Base-by-base conservation (phyloP, 2,113 vertebrate species). In the Athene noctua region DNA sequence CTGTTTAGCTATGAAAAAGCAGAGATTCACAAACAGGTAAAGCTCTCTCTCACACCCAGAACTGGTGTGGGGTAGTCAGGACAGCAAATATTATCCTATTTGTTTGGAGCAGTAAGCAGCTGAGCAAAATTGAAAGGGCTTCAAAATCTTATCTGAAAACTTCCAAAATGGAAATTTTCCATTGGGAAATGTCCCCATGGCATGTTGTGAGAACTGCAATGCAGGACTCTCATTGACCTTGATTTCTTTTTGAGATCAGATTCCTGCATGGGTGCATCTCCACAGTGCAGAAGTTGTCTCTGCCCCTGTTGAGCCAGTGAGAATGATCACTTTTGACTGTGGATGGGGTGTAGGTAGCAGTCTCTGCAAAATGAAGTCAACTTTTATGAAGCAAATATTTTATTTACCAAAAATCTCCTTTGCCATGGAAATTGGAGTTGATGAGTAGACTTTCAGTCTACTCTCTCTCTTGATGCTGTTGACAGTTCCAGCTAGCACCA, bases 401-500 rank as follows among this genome's bases (percentile, higher is more conserved):
- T 47, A 13, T 21, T 54, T 61, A 27, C 17, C 18, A 14, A 38
- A 70, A 22, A 22, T 38, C 34, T 65, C 58, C 8, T 65, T 72
- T 65, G 42, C 51, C n/a, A 3, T 30, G n/a, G 29, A 73, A 36
- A 17, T 13, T 12, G 11, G 10, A 32, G 21, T 66, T 3, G 21
- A n/a, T 26, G n/a, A 36, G 14, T 38, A 38, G 32, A 10, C 59
- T 66, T 73, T 11, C 12, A 55, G 29, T n/a, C 18, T 26, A 8
- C 52, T 32, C 17, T 29, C 14, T 29, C 11, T n/a, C 29, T 23
- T 0, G 2, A 15, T 16, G 40, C 49, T 13, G 18, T 29, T 25
- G 19, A 6, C 2, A 0, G 57, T 49, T 23, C n/a, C 58, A 55
- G 19, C 23, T 34, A 6, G 14, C 27, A 12, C 11, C 0, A 2